phyloP scores from a whole-genome alignment of 2,888 invertebrate genomes.

The Sylvicola fuscatus region DNA sequence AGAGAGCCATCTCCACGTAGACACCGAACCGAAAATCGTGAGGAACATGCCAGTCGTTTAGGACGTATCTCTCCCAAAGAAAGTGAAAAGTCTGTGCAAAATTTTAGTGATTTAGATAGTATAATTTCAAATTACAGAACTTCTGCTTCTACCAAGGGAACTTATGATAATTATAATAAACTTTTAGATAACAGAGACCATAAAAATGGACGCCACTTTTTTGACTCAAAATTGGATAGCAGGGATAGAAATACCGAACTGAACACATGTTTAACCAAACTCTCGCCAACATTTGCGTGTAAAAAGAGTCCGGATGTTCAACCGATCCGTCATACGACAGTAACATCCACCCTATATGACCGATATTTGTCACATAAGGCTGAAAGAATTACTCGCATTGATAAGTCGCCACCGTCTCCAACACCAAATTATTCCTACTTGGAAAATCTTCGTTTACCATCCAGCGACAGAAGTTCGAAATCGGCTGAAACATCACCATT shows the following conservation, averaged over 20 bases:
- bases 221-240: too few relatives aligned
- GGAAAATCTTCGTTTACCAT: conserved; percentile 10
- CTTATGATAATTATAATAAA: background rate
- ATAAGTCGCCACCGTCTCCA: conserved; percentile 19
- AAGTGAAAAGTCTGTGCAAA: background rate
- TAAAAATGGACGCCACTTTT: too few relatives aligned
- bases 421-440: conserved; percentile 15
- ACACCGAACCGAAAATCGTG: conserved; percentile 18
- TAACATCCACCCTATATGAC: conserved; percentile 25
- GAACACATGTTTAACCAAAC: too few relatives aligned
- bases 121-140: conserved; percentile 1
- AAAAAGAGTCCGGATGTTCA: conserved; percentile 19
- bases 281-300: too few relatives aligned
- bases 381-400: conserved; percentile 18
- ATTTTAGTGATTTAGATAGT: background rate
- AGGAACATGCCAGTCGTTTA: conserved; percentile 24
- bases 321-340: conserved; percentile 24
- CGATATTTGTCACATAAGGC: conserved; percentile 23
- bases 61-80: conserved; percentile 19
- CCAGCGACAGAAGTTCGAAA: conserved; percentile 8
- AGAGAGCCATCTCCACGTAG: conserved; percentile 21
- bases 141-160: background rate
- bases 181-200: too few relatives aligned
- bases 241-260: too few relatives aligned
- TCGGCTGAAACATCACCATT: conserved; percentile 15